Base-by-base conservation (phyloP, 2,797 vertebrate species). In the Podarcis siculus region DNA sequence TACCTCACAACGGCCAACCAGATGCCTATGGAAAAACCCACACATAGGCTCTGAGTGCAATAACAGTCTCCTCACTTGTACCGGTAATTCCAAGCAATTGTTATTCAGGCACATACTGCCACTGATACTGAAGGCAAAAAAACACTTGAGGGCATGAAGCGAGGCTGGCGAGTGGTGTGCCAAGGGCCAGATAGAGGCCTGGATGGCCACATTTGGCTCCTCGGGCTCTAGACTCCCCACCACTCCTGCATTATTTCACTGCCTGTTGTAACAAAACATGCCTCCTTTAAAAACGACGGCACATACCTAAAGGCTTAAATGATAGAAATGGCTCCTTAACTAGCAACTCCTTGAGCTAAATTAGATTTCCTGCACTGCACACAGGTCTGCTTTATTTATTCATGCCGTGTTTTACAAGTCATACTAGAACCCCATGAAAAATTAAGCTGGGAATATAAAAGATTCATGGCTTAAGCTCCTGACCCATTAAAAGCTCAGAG, bases 381-480 rank as follows among this genome's bases (percentile, higher is more conserved):
- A 83, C 85, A 86, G 1, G 87, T 49, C 83, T 90, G 64, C 89
- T 93, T 85, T 64, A 89, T 83, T 92, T 91, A 93, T 90, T 95
- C 90, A 90, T 82, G 27, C 3, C 39, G 37, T 72, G 9, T 55
- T 85, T 39, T 64, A 91, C 6, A 27, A 88, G 49, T 35, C 69
- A 83, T 66, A 3, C 0, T 78, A 92, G 49, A 93, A 49, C 27
- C 64, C 92, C 83, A 93, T 94, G 91, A 95, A 95, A 95, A 95
- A 92, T 94, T 93, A 91, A 95, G 88, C 0, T 0, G 27, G 88
- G 80, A 82, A 86, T 78, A 93, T 95, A 87, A 95, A 96, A 93
- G 90, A 95, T 94, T 88, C 91, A 95, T 88, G 75, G 79, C 61
- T 55, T 90, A 87, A 82, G 83, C 92, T 89, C 90, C 45, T 7